phyloP scores from a whole-genome alignment of 2,888 invertebrate genomes.

The Ornithoptera priamus region DNA sequence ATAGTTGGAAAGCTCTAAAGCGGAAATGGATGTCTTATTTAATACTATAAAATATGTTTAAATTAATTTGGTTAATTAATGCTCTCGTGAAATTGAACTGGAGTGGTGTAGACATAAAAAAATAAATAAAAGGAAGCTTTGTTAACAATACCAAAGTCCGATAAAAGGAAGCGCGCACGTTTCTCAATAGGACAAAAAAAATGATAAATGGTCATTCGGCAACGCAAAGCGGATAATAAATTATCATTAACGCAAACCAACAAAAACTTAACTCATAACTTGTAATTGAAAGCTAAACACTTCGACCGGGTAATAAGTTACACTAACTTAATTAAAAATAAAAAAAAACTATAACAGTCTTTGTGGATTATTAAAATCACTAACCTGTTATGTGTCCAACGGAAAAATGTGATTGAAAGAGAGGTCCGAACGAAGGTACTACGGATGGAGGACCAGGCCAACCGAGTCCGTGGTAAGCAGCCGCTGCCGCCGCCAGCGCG shows the following conservation, averaged over 20 bases:
- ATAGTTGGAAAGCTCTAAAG: too few relatives aligned
- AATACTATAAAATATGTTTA: neutral
- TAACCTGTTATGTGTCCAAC: conserved; percentile 72
- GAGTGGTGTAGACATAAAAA: neutral
- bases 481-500: conserved; percentile 83
- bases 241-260: conserved; percentile 23
- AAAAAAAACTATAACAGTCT: neutral
- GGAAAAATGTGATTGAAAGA: conserved; percentile 84
- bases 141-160: conserved; percentile 5
- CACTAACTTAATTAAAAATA: neutral
- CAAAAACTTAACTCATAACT: conserved; percentile 29
- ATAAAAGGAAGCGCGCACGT: neutral
- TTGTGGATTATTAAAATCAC: conserved; percentile 32
- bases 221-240: conserved; percentile 17
- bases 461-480: conserved; percentile 82
- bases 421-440: conserved; percentile 82
- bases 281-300: conserved; percentile 8
- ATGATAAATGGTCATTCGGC: conserved; percentile 28
- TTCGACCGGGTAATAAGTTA: conserved; percentile 2
- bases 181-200: conserved; percentile 18
- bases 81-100: neutral
- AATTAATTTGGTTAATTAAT: neutral
- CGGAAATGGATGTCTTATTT: too few relatives aligned
- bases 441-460: conserved; percentile 79
- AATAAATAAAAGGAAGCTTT: conserved; percentile 2